These are phyloP conservation scores for Drosophila neotestacea DNA, from an alignment of 2,888 invertebrate species.

Conservation along the genomic window DNA sequence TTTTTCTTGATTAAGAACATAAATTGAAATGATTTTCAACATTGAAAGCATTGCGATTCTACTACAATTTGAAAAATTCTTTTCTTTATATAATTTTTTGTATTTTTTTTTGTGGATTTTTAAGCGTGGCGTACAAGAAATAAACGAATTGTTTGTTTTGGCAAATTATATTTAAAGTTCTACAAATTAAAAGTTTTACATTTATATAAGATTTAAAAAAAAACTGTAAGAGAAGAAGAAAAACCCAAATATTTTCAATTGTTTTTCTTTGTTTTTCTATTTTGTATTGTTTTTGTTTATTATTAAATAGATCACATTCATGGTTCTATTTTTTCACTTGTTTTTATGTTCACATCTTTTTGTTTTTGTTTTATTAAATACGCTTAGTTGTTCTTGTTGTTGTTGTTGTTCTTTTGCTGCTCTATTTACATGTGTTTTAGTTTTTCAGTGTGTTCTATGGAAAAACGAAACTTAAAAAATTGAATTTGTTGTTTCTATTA, in stretches of 20 bases:
- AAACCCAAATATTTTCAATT: conserved; percentile 37
- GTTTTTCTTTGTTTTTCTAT: conserved; percentile 25
- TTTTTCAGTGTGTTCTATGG: conserved; percentile 3
- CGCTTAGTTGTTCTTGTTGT: conserved; percentile 32
- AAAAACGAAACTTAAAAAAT: conserved; percentile 25
- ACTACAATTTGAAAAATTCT: conserved; percentile 32
- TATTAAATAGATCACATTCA: conserved; percentile 84
- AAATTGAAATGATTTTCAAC: conserved; percentile 17
- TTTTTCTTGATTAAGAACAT: not conserved
- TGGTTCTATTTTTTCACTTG: conserved; percentile 83
- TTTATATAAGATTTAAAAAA: conserved; percentile 21
- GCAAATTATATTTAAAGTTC: conserved; percentile 51
- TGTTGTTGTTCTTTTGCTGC: conserved; percentile 27
- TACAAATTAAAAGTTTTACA: conserved; percentile 70
- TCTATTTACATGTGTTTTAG: conserved; percentile 42
- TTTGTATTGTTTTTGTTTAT: conserved; percentile 59
- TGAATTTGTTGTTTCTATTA: conserved; percentile 32
- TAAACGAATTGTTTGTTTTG: conserved; percentile 37
- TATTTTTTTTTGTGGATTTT: conserved; percentile 11
- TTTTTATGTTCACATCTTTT: conserved; percentile 74
- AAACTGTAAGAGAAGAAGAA: conserved; percentile 3
- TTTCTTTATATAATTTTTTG: conserved; percentile 1
- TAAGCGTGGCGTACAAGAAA: conserved; percentile 52
- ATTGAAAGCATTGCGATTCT: conserved; percentile 49
- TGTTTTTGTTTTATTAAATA: conserved; percentile 45